These are phyloP conservation scores for Eulimnadia texana DNA, from an alignment of 1,140 invertebrate genomes.

Conservation along the genomic window DNA sequence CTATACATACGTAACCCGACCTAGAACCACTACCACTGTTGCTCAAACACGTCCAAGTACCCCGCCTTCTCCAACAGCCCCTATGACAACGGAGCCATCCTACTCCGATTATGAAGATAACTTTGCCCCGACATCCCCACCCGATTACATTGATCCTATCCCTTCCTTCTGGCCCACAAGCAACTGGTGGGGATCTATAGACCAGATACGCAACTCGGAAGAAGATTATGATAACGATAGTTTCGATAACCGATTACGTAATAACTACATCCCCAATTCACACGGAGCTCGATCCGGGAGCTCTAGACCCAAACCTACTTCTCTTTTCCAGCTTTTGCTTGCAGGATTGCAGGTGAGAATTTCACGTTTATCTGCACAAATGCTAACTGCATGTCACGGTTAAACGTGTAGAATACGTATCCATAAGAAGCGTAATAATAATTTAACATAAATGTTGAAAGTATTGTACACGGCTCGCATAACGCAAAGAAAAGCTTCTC, in stretches of 20 bases:
- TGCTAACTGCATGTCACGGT: too few species aligned
- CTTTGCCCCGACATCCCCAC: neutral
- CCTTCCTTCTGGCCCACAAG: conserved; percentile 9
- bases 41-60: conserved; percentile 1
- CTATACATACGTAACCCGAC: conserved; percentile 13
- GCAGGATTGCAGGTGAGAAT: conserved; percentile 53
- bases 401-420: too few species aligned
- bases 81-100: conserved; percentile 2
- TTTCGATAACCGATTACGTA: neutral
- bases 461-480: conserved; percentile 17
- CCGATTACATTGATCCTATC: conserved; percentile 10
- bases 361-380: neutral
- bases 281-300: conserved; percentile 33
- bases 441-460: too few species aligned
- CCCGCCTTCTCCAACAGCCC: neutral
- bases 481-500: conserved; percentile 40
- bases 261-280: neutral
- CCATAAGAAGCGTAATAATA: too few species aligned
- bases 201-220: neutral
- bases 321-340: conserved; percentile 50
- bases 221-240: neutral
- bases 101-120: neutral
- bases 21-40: neutral
- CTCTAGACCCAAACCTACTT: conserved; percentile 44
- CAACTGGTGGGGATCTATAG: conserved; percentile 12